These are phyloP conservation scores for Drosophila helvetica DNA, from an alignment of 2,888 invertebrate genomes.

Conservation along the genomic window DNA sequence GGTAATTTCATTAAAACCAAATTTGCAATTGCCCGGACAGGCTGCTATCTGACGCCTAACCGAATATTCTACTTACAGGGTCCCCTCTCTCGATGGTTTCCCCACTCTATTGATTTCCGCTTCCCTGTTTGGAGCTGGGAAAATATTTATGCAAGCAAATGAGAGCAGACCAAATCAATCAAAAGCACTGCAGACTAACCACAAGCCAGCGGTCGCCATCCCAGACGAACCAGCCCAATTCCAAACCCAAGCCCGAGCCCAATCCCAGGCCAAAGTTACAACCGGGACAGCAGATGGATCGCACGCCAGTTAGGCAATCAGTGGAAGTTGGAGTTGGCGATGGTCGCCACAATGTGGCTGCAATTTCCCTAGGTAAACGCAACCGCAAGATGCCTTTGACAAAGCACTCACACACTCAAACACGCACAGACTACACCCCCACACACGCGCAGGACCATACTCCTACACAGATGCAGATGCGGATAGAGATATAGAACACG, in stretches of 20 bases:
- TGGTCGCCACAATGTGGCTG: conserved; percentile 52
- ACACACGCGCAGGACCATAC: conserved; percentile 22
- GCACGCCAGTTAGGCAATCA: conserved; percentile 45
- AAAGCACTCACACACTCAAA: conserved; percentile 25
- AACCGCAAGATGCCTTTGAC: conserved; percentile 55
- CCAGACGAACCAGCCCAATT: conserved; percentile 39
- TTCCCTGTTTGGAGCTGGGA: conserved; percentile 14
- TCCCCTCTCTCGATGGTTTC: not conserved
- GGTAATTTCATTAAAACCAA: conserved; percentile 59
- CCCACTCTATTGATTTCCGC: conserved; percentile 17
- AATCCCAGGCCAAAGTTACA: not conserved
- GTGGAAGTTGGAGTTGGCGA: conserved; percentile 40
- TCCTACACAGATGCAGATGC: conserved; percentile 7
- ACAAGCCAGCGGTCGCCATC: conserved; percentile 56
- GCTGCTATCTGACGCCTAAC: not conserved
- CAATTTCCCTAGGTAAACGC: conserved; percentile 54
- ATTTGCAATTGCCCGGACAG: conserved; percentile 23
- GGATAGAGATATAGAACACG: not conserved
- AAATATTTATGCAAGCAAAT: conserved; percentile 71
- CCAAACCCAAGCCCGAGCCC: not conserved
- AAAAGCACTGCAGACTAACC: conserved; percentile 59
- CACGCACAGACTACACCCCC: conserved; percentile 4
- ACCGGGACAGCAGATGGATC: conserved; percentile 7
- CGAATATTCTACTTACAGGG: conserved; percentile 22
- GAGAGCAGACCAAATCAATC: conserved; percentile 70